These are phyloP conservation scores for Mobula birostris DNA, from an alignment of 2,113 vertebrate species.

Conservation along the genomic window DNA sequence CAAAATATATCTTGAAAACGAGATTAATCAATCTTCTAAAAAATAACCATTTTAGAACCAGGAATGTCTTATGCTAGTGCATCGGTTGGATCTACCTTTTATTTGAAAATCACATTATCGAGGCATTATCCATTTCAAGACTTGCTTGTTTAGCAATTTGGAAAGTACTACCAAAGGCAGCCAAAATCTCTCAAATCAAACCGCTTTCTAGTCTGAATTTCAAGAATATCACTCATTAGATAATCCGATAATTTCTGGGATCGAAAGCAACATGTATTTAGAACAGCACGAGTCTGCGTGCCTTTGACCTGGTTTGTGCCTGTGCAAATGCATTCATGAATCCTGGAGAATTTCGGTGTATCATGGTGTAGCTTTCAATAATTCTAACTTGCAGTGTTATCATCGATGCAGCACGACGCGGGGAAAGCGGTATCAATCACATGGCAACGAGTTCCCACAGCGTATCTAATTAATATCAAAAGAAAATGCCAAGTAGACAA, in stretches of 20 bases:
- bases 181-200: neutral
- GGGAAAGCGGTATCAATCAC: neutral
- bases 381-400: constrained; percentile 3
- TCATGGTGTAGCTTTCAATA: neutral
- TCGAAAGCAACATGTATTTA: neutral
- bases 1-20: neutral
- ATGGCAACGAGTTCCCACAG: constrained; percentile 33
- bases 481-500: neutral
- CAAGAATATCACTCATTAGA: neutral
- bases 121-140: neutral
- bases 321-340: neutral
- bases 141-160: neutral
- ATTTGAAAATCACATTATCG: neutral
- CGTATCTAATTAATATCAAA: constrained; percentile 12
- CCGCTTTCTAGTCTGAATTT: neutral
- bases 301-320: neutral
- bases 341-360: neutral
- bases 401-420: neutral
- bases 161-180: neutral
- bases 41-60: neutral
- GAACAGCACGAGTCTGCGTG: neutral
- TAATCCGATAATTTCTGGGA: neutral
- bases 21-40: neutral
- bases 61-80: neutral
- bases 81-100: neutral